Conservation (phyloP, 2,888 invertebrate genomes). For the Chymomyza amoena region DNA sequence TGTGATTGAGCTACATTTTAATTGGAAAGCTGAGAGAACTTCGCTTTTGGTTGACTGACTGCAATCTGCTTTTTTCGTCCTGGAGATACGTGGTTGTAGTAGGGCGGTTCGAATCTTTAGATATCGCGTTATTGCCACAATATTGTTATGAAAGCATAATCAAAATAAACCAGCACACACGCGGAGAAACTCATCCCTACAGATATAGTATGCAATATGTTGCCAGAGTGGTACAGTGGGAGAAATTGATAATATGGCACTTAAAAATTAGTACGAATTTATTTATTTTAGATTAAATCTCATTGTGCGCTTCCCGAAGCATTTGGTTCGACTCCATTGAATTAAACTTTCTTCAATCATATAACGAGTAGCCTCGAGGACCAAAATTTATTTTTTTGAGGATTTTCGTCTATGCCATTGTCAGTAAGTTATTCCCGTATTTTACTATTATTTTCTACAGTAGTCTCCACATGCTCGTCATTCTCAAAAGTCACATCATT, state of each 20-base stretch:
- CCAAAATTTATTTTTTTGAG: no score
- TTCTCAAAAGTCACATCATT: no score
- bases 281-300: no score
- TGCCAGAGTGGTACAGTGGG: not conserved
- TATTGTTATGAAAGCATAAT: constrained; percentile 42
- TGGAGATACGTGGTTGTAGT: not conserved
- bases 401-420: no score
- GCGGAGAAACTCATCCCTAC: not conserved
- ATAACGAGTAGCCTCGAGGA: no score
- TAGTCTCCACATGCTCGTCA: no score
- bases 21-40: constrained; percentile 28
- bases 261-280: no score
- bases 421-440: no score
- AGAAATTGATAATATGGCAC: not conserved
- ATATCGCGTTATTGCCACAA: constrained; percentile 13
- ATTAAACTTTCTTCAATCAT: no score
- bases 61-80: not conserved
- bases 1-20: constrained; percentile 41
- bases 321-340: no score
- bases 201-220: constrained; percentile 11
- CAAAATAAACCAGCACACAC: constrained; percentile 24
- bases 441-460: no score
- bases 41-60: constrained; percentile 7
- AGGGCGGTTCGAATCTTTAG: constrained; percentile 18
- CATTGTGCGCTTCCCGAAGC: no score